Evolutionary conservation across 1,140 invertebrate species (phyloP).

Genomic region (Bilobella aurantiaca): DNA sequence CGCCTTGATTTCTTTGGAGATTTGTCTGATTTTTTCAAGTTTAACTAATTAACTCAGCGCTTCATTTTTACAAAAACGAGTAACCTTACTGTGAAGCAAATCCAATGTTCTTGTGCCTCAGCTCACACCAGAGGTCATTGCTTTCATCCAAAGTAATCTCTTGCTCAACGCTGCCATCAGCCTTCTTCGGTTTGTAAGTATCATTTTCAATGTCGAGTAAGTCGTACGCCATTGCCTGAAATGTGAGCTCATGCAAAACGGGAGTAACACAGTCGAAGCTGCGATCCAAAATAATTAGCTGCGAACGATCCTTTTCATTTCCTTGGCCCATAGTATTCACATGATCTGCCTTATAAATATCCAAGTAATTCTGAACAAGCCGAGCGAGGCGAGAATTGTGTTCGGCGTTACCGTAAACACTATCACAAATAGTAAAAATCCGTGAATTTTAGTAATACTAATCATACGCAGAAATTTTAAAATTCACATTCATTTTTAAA

Average conservation of each 20-base stretch:
- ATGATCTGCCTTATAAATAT: constrained; percentile 93
- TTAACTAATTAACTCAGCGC: not conserved
- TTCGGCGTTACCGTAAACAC: constrained; percentile 64
- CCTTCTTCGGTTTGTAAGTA: constrained; percentile 75
- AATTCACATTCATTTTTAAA: not conserved
- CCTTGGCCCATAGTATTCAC: constrained; percentile 90
- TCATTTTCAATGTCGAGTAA: constrained; percentile 87
- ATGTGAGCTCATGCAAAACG: constrained; percentile 76
- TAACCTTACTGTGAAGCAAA: constrained; percentile 71
- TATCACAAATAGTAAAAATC: constrained; percentile 28
- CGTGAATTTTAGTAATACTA: too few relatives aligned
- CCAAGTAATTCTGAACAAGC: constrained; percentile 93
- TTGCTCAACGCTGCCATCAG: constrained; percentile 66
- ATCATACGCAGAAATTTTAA: not conserved
- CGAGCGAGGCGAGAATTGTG: constrained; percentile 93
- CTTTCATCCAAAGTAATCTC: constrained; percentile 98
- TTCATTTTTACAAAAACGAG: too few relatives aligned
- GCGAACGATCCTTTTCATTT: constrained; percentile 85
- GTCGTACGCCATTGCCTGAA: constrained; percentile 99
- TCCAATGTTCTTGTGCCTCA: constrained; percentile 98
- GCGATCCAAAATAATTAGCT: constrained; percentile 91
- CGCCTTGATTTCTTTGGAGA: constrained; percentile 54
- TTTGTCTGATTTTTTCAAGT: constrained; percentile 39
- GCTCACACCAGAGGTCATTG: constrained; percentile 95
- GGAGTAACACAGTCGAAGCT: constrained; percentile 80